A percentile compares a stretch with the other conserved stretches of the same genome.
Evolutionary conservation across 2,113 vertebrate genomes (phyloP).

Genomic region (Platysternon megacephalum): DNA sequence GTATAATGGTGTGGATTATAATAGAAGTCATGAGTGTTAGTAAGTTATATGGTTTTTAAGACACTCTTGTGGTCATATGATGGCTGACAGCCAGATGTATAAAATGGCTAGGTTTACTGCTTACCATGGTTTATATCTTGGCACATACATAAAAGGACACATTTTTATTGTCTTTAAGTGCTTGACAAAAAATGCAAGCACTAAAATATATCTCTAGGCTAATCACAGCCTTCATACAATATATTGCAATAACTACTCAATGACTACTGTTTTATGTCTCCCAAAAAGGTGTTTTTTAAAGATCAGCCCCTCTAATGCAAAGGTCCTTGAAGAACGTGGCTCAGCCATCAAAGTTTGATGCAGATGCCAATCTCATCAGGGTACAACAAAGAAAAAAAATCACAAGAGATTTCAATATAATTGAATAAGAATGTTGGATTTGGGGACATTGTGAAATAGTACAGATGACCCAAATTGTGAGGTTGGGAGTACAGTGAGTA

Average conservation of each 20-base stretch:
- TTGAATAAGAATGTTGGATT: background rate
- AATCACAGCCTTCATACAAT: background rate
- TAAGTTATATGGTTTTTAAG: background rate
- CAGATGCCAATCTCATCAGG: background rate
- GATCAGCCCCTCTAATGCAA: background rate
- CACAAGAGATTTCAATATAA: background rate
- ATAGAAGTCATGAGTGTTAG: background rate
- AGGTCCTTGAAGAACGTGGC: background rate
- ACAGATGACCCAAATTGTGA: background rate
- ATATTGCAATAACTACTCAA: background rate
- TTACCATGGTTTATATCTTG: background rate
- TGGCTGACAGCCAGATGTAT: background rate
- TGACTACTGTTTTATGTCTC: background rate
- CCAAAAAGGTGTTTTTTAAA: background rate
- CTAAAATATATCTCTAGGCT: background rate
- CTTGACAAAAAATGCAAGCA: background rate
- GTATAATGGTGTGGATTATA: background rate
- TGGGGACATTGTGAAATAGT: background rate
- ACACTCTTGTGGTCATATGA: rapidly evolving
- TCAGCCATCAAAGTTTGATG: background rate
- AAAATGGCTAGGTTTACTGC: background rate
- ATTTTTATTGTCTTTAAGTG: background rate
- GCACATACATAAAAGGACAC: background rate
- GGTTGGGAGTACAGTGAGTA: background rate
- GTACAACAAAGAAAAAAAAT: background rate